These are phyloP conservation scores for Oceanodroma leucorhoa DNA, from an alignment of 2,797 vertebrate species.

Conservation along the genomic window DNA sequence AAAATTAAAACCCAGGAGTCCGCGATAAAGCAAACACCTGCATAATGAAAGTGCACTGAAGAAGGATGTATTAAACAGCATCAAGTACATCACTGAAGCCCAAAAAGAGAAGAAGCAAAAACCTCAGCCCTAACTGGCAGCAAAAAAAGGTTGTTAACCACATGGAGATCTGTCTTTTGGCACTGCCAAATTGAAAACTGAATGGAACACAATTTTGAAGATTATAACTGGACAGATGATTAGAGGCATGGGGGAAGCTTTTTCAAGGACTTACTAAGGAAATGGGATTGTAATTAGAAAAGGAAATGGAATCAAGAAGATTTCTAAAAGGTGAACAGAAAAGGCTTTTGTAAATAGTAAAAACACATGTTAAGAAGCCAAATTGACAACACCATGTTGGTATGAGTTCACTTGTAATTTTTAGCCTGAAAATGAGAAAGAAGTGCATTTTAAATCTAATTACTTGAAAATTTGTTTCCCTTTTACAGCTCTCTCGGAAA, in stretches of 20 bases:
- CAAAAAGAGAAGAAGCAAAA: conserved; percentile 43
- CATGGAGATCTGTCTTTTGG: conserved; percentile 71
- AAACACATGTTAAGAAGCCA: conserved; percentile 46
- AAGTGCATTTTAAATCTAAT: conserved; percentile 53
- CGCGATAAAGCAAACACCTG: background rate
- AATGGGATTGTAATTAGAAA: conserved; percentile 76
- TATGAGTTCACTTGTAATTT: conserved; percentile 38
- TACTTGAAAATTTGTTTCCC: conserved; percentile 36
- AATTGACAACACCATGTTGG: conserved; percentile 35
- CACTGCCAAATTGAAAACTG: conserved; percentile 73
- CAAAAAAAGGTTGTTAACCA: conserved; percentile 70
- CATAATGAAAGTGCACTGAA: background rate
- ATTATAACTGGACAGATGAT: conserved; percentile 74
- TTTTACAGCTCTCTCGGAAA: conserved; percentile 17
- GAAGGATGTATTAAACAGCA: background rate
- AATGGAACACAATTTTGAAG: conserved; percentile 74
- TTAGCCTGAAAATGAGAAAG: conserved; percentile 60
- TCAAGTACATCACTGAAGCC: background rate
- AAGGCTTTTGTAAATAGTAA: conserved; percentile 65
- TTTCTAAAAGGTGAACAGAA: conserved; percentile 66
- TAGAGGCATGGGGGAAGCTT: conserved; percentile 72
- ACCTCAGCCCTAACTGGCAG: conserved; percentile 61
- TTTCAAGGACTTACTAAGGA: conserved; percentile 73
- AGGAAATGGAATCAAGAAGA: conserved; percentile 68
- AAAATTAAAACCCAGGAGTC: background rate